Conservation (phyloP, 2,888 invertebrate species). For the Oxystoma pomonae region DNA sequence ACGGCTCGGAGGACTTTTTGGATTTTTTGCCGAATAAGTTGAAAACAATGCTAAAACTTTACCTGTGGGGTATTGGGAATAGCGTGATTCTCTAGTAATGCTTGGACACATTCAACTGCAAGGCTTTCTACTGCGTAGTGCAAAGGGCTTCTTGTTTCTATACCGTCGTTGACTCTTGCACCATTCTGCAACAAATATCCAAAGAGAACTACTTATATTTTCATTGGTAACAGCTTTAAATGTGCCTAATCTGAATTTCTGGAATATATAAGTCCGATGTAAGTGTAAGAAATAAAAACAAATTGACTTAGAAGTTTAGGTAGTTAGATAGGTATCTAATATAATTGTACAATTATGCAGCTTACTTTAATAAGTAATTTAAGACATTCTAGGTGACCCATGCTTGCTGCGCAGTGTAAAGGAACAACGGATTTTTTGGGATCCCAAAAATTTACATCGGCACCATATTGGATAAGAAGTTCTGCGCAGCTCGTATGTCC, state of each 20-base stretch:
- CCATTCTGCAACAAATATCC: constrained; percentile 57
- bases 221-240: too few relatives aligned
- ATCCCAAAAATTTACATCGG: constrained; percentile 68
- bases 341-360: too few relatives aligned
- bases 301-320: too few relatives aligned
- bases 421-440: constrained; percentile 65
- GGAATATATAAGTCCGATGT: too few relatives aligned
- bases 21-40: too few relatives aligned
- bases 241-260: too few relatives aligned
- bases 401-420: constrained; percentile 72
- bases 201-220: too few relatives aligned
- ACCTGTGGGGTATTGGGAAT: constrained; percentile 80
- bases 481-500: constrained; percentile 69
- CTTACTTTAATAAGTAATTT: constrained; percentile 54
- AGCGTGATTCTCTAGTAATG: constrained; percentile 72
- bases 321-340: too few relatives aligned
- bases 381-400: constrained; percentile 58
- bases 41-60: too few relatives aligned
- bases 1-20: too few relatives aligned
- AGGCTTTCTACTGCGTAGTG: constrained; percentile 81
- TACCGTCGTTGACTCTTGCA: constrained; percentile 76
- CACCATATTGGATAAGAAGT: constrained; percentile 64
- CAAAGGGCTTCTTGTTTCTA: constrained; percentile 64
- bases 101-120: constrained; percentile 67
- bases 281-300: too few relatives aligned